phyloP scores from a whole-genome alignment of 2,888 invertebrate species.

The Stenoptilia bipunctidactyla region DNA sequence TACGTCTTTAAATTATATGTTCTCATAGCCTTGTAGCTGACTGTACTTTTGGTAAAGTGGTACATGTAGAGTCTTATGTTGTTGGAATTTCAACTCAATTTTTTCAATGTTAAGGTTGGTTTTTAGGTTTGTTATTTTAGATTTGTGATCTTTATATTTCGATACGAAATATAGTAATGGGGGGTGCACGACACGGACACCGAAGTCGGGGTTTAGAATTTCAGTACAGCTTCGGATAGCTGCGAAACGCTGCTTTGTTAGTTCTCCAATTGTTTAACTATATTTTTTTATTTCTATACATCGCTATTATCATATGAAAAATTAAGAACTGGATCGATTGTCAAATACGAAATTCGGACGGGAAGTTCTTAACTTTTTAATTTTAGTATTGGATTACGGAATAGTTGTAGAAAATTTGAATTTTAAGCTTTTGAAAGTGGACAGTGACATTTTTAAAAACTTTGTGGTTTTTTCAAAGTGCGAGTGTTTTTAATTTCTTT shows the following conservation, averaged over 20 bases:
- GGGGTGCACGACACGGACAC: slow-evolving; percentile 69
- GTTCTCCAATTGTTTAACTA: slow-evolving; percentile 60
- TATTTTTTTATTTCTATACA: slow-evolving; percentile 43
- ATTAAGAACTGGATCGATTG: slow-evolving; percentile 16
- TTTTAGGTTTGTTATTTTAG: slow-evolving; percentile 14
- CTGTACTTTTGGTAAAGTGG: slow-evolving; percentile 24
- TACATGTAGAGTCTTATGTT: slow-evolving; percentile 12
- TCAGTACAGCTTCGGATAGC: slow-evolving; percentile 71
- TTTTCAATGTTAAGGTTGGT: slow-evolving; percentile 14
- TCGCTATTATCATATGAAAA: slow-evolving; percentile 29
- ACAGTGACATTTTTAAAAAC: slow-evolving; percentile 8
- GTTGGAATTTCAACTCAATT: slow-evolving; percentile 1
- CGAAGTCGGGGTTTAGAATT: slow-evolving; percentile 68
- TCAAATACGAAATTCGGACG: slow-evolving; percentile 12
- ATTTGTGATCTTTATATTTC: slow-evolving; percentile 22
- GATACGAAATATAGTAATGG: slow-evolving; percentile 64
- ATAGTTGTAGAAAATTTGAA: slow-evolving; percentile 13
- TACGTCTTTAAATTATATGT: slow-evolving; percentile 71
- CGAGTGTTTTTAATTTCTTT: slow-evolving; percentile 14
- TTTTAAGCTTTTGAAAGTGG: slow-evolving; percentile 21
- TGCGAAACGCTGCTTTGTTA: slow-evolving; percentile 65
- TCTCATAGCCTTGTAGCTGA: slow-evolving; percentile 66
- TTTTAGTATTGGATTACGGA: slow-evolving; percentile 28
- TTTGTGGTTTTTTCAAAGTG: slow-evolving; percentile 7
- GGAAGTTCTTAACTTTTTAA: slow-evolving; percentile 3